Evolutionary conservation across 2,113 vertebrate genomes (phyloP), one percentile per base, ranked within the genome.

Genomic region (Lagenorhynchus albirostris): DNA sequence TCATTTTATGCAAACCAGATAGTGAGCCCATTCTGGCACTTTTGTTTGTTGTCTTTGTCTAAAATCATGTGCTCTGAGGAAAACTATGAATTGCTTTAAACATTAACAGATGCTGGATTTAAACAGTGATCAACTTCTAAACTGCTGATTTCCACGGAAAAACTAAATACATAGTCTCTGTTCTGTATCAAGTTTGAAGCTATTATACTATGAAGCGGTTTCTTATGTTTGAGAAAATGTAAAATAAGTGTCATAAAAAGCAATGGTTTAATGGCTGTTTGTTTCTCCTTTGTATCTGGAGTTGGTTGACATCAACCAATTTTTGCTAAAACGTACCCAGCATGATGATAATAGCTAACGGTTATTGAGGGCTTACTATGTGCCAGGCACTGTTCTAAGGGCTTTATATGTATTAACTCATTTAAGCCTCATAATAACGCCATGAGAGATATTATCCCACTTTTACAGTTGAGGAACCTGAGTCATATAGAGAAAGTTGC

Each of bases 21-120:
- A 60, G 33, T 41, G 79, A 96, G 74, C 96, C 97, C 98, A 89
- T 91, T 98, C 89, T 88, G 97, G 92, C 92, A 93, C 1, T 98
- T 97, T 94, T 85, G 91, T 97, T 98, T 98, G 96, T 92, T 94
- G 91, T 95, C 97, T 98, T 98, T 98, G 95, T 98, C 96, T 93
- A 98, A 97, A 98, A 84, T 98, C 98, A 98, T 33, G 14, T 98
- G 98, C 97, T 98, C 96, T 58, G 77, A 98, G 96, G 91, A 98
- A 98, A 98, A 98, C 95, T 98, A 97, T 15, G 94, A 98, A 98
- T 97, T 97, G 95, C 97, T 97, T 98, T 99, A 99, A 99, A 97
- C 96, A 96, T 97, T 98, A 98, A 98, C 98, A 99, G 98, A 98
- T 99, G 99, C 98, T 95, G 95, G 77, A 94, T 74, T 96, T 98